These are phyloP conservation scores for Rhabdomys pumilio DNA, from an alignment of 2,797 vertebrate species.

Conservation along the genomic window DNA sequence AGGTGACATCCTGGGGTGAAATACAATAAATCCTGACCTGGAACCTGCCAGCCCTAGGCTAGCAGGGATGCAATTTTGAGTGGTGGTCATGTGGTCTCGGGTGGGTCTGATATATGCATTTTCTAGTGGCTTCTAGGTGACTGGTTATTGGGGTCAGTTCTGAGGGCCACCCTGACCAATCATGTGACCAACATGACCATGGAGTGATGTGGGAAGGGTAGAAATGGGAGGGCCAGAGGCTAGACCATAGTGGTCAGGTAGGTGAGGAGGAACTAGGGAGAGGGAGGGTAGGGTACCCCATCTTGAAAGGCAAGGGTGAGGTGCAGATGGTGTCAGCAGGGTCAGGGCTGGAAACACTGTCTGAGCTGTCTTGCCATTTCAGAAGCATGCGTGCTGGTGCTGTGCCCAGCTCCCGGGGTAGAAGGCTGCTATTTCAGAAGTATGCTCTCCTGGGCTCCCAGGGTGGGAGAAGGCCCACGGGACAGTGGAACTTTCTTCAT, in stretches of 20 bases:
- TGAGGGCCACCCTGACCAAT: neutral
- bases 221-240: neutral
- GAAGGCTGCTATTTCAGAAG: neutral
- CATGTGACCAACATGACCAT: neutral
- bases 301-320: too few species aligned
- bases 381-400: neutral
- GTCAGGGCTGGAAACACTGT: neutral
- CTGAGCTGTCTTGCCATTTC: too few species aligned
- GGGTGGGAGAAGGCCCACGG: fast-evolving
- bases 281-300: too few species aligned
- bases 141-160: neutral
- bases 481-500: neutral
- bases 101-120: neutral
- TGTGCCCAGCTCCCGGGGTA: neutral
- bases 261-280: too few species aligned
- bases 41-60: neutral
- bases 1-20: too few species aligned
- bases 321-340: too few species aligned
- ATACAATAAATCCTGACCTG: neutral
- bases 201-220: fast-evolving
- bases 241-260: neutral
- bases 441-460: neutral
- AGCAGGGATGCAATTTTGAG: neutral
- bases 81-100: neutral
- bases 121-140: neutral